Base-by-base conservation (phyloP, 1,140 invertebrate genomes). In the Drosophila funebris region DNA sequence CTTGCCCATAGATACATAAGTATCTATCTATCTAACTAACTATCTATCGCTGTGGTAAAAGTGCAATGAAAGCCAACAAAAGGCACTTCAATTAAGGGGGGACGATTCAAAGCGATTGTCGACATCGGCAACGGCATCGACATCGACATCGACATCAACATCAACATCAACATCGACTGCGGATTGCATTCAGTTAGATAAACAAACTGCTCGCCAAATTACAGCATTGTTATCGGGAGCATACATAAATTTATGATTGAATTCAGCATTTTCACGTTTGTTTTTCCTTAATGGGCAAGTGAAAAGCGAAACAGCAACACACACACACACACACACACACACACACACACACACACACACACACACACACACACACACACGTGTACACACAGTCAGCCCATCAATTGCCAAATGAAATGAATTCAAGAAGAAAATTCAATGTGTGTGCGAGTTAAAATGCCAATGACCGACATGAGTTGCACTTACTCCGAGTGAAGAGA, bases 81-180 rank as follows among this genome's bases (percentile, higher is more conserved):
- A 77, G 74, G 74, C 74, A 77, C 74, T 77, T 77, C 74, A 77
- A 77, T 77, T 77, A 74, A 74, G 73, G 74, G 74, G 72, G 74
- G 74, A 61, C 71, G 71, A 22, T 14, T 54, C 39, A 22, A n/a
- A 53, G 46, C 53, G 53, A 66, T 50, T 71, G 71, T 56, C 66
- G 57, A 69, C 56, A 61, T 61, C 52, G 22, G 27, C 20, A 27
- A 13, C 20, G 20, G 24, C 43, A 46, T 46, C 20, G 11, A 46
- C 9, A 24, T 27, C 20, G 43, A 5, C n/a, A n/a, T 56, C 66
- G 57, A 69, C 56, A 61, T 61, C 52, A n/a, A 46, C 20, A 27
- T 27, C 20, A 9, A 46, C 43, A 46, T 46, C 20, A n/a, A 46
- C 9, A 24, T 27, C 20, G 43, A 52, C 22, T n/a, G 14, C 3